Percentiles rank a stretch among this genome's conserved stretches.
These are phyloP conservation scores for Corbicula japonica DNA, from an alignment of 2,888 invertebrate species.

Conservation along the genomic window DNA sequence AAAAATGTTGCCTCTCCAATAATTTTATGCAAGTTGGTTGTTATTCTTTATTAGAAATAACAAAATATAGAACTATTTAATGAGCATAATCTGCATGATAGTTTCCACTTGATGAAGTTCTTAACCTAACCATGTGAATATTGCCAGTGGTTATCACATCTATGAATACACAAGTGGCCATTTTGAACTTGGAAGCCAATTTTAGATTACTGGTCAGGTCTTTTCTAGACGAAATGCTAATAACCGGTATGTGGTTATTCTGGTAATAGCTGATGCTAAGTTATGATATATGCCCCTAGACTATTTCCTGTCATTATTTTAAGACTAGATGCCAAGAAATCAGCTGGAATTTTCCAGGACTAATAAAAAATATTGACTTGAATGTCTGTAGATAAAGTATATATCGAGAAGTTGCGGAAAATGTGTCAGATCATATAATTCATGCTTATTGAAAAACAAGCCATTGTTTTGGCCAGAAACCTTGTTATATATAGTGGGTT, in stretches of 20 bases:
- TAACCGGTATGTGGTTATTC: slow-evolving; percentile 12
- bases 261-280: slow-evolving; percentile 6
- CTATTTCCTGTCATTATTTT: slow-evolving; percentile 23
- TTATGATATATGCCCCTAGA: not conserved
- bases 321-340: slow-evolving; percentile 22
- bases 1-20: no score
- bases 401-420: not conserved
- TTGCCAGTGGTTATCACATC: slow-evolving; percentile 25
- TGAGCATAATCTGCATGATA: no score
- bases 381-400: slow-evolving; percentile 2
- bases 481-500: no score
- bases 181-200: slow-evolving; percentile 9
- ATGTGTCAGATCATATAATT: no score
- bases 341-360: slow-evolving; percentile 20
- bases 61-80: no score
- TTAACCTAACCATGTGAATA: slow-evolving; percentile 6
- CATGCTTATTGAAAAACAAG: no score
- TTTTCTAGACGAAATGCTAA: slow-evolving; percentile 31
- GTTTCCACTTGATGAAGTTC: no score
- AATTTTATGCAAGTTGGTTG: no score
- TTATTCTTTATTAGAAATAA: no score
- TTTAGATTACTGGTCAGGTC: slow-evolving; percentile 24
- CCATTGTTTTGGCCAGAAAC: no score
- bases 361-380: slow-evolving; percentile 27
- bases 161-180: slow-evolving; percentile 28